These are phyloP conservation scores for Pristionchus entomophagus DNA, from an alignment of 2,888 invertebrate genomes.

Conservation along the genomic window DNA sequence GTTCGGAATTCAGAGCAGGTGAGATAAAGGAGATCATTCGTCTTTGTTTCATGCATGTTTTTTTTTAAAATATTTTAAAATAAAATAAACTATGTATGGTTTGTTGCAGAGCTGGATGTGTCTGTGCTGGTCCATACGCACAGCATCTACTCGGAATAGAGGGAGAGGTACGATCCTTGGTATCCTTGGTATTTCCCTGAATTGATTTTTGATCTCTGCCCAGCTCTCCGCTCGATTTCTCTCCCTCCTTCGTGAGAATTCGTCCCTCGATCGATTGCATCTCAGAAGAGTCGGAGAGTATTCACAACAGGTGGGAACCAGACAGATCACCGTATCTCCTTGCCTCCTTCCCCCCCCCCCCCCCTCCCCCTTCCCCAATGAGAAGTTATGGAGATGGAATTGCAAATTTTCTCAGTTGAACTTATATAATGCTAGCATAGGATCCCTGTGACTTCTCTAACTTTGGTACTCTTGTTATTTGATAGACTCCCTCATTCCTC, in stretches of 20 bases:
- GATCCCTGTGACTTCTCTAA: too few relatives aligned
- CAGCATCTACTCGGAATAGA: constrained; percentile 89
- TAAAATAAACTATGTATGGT: too few relatives aligned
- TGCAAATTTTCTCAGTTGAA: too few relatives aligned
- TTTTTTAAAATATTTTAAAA: too few relatives aligned
- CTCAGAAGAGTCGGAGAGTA: constrained; percentile 78
- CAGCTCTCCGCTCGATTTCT: constrained; percentile 42
- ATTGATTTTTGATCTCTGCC: not conserved
- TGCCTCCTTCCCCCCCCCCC: too few relatives aligned
- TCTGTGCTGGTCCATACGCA: constrained; percentile 89
- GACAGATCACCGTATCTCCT: too few relatives aligned
- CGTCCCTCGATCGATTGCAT: constrained; percentile 80
- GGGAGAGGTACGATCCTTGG: constrained; percentile 77
- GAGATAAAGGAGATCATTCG: not conserved
- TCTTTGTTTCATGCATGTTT: too few relatives aligned
- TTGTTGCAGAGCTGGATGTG: constrained; percentile 76
- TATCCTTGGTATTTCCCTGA: not conserved
- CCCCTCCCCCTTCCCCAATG: too few relatives aligned
- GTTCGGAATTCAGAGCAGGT: constrained; percentile 89
- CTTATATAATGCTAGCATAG: too few relatives aligned
- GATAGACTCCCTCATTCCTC: too few relatives aligned
- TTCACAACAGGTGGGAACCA: constrained; percentile 71
- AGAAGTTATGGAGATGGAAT: too few relatives aligned
- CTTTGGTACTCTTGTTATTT: too few relatives aligned
- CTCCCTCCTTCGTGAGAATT: constrained; percentile 78